phyloP scores from a whole-genome alignment of 2,113 vertebrate genomes.

The Sceloporus undulatus region DNA sequence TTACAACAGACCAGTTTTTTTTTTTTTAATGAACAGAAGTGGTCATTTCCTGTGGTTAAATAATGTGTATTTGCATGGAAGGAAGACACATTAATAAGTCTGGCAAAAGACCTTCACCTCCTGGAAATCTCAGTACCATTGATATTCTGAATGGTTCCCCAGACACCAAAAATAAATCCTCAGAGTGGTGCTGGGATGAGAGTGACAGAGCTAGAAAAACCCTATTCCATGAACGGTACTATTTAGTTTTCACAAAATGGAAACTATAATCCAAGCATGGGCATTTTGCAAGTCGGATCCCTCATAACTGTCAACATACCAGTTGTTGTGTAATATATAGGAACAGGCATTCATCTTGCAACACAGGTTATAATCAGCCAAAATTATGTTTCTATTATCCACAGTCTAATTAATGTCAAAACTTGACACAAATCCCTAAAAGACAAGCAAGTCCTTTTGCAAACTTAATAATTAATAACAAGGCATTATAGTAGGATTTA shows the following conservation, averaged over 20 bases:
- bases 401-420: not conserved
- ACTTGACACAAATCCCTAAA: constrained; percentile 10
- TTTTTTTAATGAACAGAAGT: too few relatives aligned
- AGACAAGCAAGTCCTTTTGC: not conserved
- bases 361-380: not conserved
- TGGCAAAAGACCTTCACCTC: not conserved
- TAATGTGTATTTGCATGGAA: not conserved
- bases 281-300: not conserved
- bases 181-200: not conserved
- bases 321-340: not conserved
- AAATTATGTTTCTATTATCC: constrained; percentile 5
- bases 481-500: not conserved
- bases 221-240: not conserved
- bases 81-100: not conserved
- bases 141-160: not conserved
- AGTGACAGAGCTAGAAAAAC: not conserved
- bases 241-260: not conserved
- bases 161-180: not conserved
- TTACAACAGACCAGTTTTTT: too few relatives aligned
- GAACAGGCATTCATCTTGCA: not conserved
- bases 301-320: not conserved
- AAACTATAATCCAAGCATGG: not conserved
- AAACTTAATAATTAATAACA: constrained; percentile 24
- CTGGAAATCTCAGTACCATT: not conserved
- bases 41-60: too few relatives aligned